Evolutionary conservation across 2,888 invertebrate genomes (phyloP), one percentile per base, ranked within the genome.

Genomic region (Timema cristinae): DNA sequence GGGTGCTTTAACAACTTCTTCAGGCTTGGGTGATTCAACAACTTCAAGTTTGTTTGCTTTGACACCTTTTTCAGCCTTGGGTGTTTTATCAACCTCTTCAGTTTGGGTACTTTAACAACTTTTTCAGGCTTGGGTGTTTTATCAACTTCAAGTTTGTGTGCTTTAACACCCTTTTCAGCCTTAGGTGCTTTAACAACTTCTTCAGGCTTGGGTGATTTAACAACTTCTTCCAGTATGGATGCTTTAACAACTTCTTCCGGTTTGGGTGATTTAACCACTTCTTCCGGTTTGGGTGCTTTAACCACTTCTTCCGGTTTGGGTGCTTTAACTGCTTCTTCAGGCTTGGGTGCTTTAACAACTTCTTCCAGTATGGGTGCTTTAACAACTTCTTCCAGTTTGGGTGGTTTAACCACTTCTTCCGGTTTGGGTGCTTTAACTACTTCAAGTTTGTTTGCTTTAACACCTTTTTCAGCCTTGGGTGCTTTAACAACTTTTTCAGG

Each of bases 221-320:
- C 32, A 32, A 32, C n/a, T 32, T 32, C 47, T 9, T n/a, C n/a
- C n/a, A 5, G 10, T 13, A 32, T 66, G 66, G 48, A 13, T 48
- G 48, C 48, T 50, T 32, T 32, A 32, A 32, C 32, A 32, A 32
- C 32, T 32, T 32, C 4, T 32, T 63, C 56, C 9, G 50, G 66
- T 66, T 56, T 54, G 54, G 15, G 70, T 16, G 56, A 63, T 70
- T 73, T 63, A 16, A 69, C 50, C 66, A 63, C 69, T 59, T 74
- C 71, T 69, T 71, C 71, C 49, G 73, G 74, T 13, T 72, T 71
- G 67, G 66, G 13, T n/a, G 71, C 59, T 50, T 59, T 56, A 5
- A 16, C 7, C 9, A 9, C 13, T 48, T 9, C n/a, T 47, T 66
- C 13, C 4, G 0, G 11, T 48, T 66, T 66, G 48, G 48, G 48